Base-by-base conservation (phyloP, 2,888 invertebrate species). In the Hemicrepidius hirtus region DNA sequence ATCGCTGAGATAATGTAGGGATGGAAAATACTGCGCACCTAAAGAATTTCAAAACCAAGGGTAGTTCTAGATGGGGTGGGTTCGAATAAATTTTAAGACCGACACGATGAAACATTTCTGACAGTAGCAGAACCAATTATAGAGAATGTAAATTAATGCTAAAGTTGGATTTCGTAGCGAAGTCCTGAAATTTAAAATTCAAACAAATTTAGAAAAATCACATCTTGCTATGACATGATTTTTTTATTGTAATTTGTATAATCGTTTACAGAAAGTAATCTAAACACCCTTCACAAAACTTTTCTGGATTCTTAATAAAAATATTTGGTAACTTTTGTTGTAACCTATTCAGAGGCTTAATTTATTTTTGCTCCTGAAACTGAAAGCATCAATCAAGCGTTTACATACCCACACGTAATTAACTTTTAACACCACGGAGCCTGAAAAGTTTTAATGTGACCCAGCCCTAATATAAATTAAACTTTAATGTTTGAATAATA, bases 1-100 rank as follows among this genome's bases (percentile, higher is more conserved):
- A 37, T 40, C 57, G 37, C 16, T 4, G 37, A 37, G 20, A 57
- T 37, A 35, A 37, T 57, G 57, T 18, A 57, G 21, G n/a, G 24
- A 44, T n/a, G 24, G 28, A 18, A n/a, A 21, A 21, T 50, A 28
- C 24, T 28, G 21, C 16, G 57, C 35, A 32, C 13, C 18, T 18
- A 53, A 53, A 28, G 53, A 44, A 44, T 44, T 44, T 18, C 18
- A 44, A 24, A 49, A 49, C 12, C 49, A 21, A 9, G 18, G 12
- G 49, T 49, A 18, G 49, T 13, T 2, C 3, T 20, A 1, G 10
- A 21, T 49, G 10, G 20, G 49, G 49, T 49, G 44, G 44, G 13
- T 12, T 49, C 3, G 7, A 49, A 49, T 49, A 49, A 10, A 21
- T 49, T 49, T 18, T 49, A 9, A 32, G 7, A 32, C 32, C 7